Evolutionary conservation across 37 sponge, comb jelly and placozoan species (phyloP), one percentile per base, ranked within the genome.

Genomic region (Spongilla lacustris): DNA sequence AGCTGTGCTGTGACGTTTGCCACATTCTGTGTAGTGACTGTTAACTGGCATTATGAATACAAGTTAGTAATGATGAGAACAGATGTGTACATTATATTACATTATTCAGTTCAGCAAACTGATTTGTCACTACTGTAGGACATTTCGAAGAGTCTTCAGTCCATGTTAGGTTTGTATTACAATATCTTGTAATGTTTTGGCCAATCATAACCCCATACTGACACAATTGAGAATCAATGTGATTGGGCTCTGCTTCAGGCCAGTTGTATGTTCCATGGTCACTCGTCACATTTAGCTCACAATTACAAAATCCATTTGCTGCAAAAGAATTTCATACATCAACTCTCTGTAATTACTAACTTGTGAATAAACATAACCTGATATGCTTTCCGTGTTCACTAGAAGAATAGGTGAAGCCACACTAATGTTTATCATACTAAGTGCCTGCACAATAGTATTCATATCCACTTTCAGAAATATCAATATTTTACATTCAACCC

Each of bases 291-390:
- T 17, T 14, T 8, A 30, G 29, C 4, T 82, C 77, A 76, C 46
- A 69, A 36, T 46, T 41, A 27, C 88, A 88, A 76, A 88, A 88
- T 70, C 88, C 83, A 9, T 31, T 29, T 11, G 29, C 88, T 88
- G 31, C 10, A 72, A 10, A 50, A 17, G 58, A 58, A 46, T 4
- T 8, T 19, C 11, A 41, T 9, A 3, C 41, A 41, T 6, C 3
- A 6, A 9, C 3, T 3, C 3, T 9, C 6, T 6, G 6, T 41
- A 6, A 41, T 41, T 41, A 6, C 3, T 41, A 41, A 41, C 6
- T 9, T 41, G 6, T 9, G 3, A 6, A 9, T 41, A 58, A 58
- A 58, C 4, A 17, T 1, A 58, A 58, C 58, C 58, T 58, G 58
- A 58, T 58, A 19, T 58, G 11, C 1, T 1, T 58, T 58, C 14